phyloP scores from a whole-genome alignment of 2,888 invertebrate genomes.

The Dendrolimus houi region DNA sequence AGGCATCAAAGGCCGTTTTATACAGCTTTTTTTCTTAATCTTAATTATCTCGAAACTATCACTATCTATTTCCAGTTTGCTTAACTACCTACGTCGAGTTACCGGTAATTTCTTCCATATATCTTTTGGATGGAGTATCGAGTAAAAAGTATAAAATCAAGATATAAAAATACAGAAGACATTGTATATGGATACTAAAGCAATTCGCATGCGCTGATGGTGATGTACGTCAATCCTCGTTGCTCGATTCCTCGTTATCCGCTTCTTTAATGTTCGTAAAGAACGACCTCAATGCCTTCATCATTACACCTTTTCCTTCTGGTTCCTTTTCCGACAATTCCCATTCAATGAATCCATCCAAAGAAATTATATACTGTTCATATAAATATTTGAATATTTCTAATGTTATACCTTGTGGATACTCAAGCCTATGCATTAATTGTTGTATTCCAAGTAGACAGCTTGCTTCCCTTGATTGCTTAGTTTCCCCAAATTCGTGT shows the following conservation, averaged over 20 bases:
- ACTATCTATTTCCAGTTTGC: too few relatives aligned
- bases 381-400: slow-evolving; percentile 86
- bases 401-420: slow-evolving; percentile 87
- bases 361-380: slow-evolving; percentile 86
- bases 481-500: slow-evolving; percentile 82
- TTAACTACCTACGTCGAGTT: too few relatives aligned
- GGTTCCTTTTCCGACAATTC: slow-evolving; percentile 83
- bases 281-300: slow-evolving; percentile 84
- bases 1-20: too few relatives aligned
- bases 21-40: too few relatives aligned
- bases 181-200: slow-evolving; percentile 19
- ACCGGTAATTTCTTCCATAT: too few relatives aligned
- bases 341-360: slow-evolving; percentile 90
- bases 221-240: slow-evolving; percentile 61
- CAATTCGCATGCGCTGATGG: slow-evolving; percentile 11
- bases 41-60: too few relatives aligned
- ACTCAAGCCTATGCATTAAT: slow-evolving; percentile 85
- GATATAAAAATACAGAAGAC: slow-evolving; percentile 55
- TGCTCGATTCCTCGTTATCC: slow-evolving; percentile 77
- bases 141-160: slow-evolving; percentile 28
- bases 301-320: slow-evolving; percentile 87
- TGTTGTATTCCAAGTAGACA: slow-evolving; percentile 91
- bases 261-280: slow-evolving; percentile 82
- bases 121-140: too few relatives aligned
- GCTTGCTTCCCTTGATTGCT: slow-evolving; percentile 83